Evolutionary conservation across 2,888 invertebrate genomes (phyloP).

Genomic region (Operophtera brumata): DNA sequence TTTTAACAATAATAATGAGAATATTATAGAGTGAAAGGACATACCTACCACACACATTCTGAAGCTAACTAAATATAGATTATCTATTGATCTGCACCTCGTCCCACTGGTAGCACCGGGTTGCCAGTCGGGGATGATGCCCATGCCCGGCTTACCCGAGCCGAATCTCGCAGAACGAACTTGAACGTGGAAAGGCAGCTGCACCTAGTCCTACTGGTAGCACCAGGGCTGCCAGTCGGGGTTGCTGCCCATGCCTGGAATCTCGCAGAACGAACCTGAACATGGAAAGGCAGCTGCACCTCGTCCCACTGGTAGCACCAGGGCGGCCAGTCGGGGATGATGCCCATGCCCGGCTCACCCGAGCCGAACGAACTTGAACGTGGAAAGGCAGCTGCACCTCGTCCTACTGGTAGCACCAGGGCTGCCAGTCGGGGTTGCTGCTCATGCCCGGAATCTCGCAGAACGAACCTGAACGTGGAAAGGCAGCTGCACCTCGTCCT

Average conservation of each 20-base stretch:
- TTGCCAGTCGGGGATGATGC: slow-evolving; percentile 92
- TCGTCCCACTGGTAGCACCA: slow-evolving; percentile 92
- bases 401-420: slow-evolving; percentile 92
- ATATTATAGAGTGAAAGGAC: too few relatives aligned
- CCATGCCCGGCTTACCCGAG: slow-evolving; percentile 91
- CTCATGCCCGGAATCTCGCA: slow-evolving; percentile 95
- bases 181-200: slow-evolving; percentile 90
- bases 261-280: slow-evolving; percentile 72
- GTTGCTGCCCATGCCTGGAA: slow-evolving; percentile 89
- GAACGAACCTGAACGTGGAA: slow-evolving; percentile 92
- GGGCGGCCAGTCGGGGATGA: slow-evolving; percentile 95
- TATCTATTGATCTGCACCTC: too few relatives aligned
- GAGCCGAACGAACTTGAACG: slow-evolving; percentile 90
- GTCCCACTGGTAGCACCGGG: slow-evolving; percentile 93
- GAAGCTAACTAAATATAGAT: too few relatives aligned
- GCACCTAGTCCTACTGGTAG: slow-evolving; percentile 90
- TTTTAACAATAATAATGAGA: too few relatives aligned
- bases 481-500: slow-evolving; percentile 90
- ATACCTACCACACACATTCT: too few relatives aligned
- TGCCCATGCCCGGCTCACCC: slow-evolving; percentile 90
- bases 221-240: slow-evolving; percentile 95
- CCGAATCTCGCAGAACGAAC: slow-evolving; percentile 57
- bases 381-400: slow-evolving; percentile 91
- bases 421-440: slow-evolving; percentile 92
- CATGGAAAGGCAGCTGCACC: slow-evolving; percentile 89